Conservation (phyloP, 2,113 vertebrate genomes). For the Cyphomyrus plagiostoma region DNA sequence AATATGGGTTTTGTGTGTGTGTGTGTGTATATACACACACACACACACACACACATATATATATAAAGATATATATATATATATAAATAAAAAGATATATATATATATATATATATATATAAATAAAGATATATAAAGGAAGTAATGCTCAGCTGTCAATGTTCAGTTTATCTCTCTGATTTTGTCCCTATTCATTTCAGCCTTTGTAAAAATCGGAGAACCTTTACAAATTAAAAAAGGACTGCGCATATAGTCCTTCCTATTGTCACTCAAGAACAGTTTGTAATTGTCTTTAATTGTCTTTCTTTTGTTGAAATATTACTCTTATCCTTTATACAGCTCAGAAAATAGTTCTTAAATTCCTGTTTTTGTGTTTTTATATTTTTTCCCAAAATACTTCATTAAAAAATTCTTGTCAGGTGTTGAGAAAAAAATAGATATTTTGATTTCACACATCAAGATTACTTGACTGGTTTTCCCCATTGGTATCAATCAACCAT, state of each 20-base stretch:
- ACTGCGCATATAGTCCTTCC: constrained; percentile 43
- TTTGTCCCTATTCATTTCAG: constrained; percentile 31
- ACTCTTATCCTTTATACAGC: constrained; percentile 41
- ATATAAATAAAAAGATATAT: constrained; percentile 42
- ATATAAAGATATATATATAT: constrained; percentile 49
- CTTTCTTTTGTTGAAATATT: constrained; percentile 41
- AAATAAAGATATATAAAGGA: constrained; percentile 48
- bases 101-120: constrained; percentile 42
- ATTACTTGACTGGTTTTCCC: constrained; percentile 34
- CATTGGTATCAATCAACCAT: not conserved
- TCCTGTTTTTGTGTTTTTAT: constrained; percentile 40
- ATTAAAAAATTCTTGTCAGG: constrained; percentile 57
- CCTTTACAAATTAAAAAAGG: constrained; percentile 58
- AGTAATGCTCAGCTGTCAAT: constrained; percentile 63
- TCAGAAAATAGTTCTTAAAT: constrained; percentile 64
- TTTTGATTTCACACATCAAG: constrained; percentile 53
- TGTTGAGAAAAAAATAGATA: constrained; percentile 70
- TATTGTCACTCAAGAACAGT: constrained; percentile 52
- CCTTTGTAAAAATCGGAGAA: constrained; percentile 51
- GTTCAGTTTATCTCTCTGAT: constrained; percentile 53
- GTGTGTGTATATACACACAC: not conserved
- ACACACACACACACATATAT: constrained; percentile 14
- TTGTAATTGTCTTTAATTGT: constrained; percentile 34
- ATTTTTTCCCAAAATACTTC: constrained; percentile 65
- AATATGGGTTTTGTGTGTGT: constrained; percentile 44